A percentile compares a stretch with the other conserved stretches of the same genome.
These are phyloP conservation scores for Plagodis pulveraria DNA, from an alignment of 2,888 invertebrate species.

Conservation along the genomic window DNA sequence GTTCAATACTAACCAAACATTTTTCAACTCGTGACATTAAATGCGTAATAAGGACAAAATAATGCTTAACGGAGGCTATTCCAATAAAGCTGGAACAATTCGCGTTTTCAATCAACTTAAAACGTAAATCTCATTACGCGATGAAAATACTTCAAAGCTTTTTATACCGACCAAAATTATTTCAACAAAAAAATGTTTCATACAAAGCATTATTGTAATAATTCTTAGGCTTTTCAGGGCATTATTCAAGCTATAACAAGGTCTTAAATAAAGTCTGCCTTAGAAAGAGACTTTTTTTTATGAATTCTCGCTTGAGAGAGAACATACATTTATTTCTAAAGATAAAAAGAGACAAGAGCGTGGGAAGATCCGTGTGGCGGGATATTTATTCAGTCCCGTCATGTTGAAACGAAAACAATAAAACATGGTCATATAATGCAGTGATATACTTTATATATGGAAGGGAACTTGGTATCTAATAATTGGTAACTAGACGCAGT, in stretches of 20 bases:
- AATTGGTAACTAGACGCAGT: no score
- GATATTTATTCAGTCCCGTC: slow-evolving; percentile 7
- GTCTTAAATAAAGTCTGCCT: slow-evolving; percentile 11
- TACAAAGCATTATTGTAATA: slow-evolving; percentile 34
- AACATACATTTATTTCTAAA: background rate
- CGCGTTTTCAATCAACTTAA: slow-evolving; percentile 34
- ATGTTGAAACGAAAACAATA: slow-evolving; percentile 14
- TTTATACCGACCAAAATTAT: slow-evolving; percentile 26
- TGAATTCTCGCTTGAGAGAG: slow-evolving; percentile 1
- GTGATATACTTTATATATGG: background rate
- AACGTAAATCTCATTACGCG: slow-evolving; percentile 32
- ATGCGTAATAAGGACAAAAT: slow-evolving; percentile 7
- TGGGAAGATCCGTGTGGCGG: slow-evolving; percentile 6
- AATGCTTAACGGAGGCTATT: slow-evolving; percentile 2
- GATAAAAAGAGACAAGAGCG: slow-evolving; percentile 9
- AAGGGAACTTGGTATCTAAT: no score
- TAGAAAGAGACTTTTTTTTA: slow-evolving; percentile 5
- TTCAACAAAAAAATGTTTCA: slow-evolving; percentile 31
- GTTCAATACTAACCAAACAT: background rate
- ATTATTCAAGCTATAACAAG: slow-evolving; percentile 18
- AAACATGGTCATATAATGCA: background rate
- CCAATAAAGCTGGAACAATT: slow-evolving; percentile 21
- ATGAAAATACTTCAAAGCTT: slow-evolving; percentile 27
- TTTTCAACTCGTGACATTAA: background rate
- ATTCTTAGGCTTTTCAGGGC: slow-evolving; percentile 28